Conservation (phyloP, 2,113 vertebrate species). For the Baryphthengus martii region DNA sequence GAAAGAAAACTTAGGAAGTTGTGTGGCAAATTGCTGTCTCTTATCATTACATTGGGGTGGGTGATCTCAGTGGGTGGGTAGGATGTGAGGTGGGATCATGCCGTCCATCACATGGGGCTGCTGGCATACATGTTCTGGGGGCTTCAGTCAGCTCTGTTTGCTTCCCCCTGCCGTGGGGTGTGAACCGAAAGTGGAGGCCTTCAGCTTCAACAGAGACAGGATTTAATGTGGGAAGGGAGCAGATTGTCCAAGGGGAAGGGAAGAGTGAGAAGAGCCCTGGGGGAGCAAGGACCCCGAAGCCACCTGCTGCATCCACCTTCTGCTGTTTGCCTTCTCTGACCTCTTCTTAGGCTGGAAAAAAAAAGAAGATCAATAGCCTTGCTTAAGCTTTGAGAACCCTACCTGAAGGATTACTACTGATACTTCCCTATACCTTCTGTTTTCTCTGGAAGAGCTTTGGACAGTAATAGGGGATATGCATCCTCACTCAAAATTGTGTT, state of each 20-base stretch:
- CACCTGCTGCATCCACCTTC: neutral
- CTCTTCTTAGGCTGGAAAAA: neutral
- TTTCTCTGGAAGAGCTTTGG: neutral
- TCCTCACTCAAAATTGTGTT: neutral
- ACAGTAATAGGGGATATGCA: neutral
- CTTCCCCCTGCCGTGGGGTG: neutral
- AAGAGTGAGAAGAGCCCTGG: neutral
- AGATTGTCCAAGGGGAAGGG: neutral
- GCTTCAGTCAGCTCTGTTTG: neutral
- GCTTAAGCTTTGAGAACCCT: neutral
- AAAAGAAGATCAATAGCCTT: neutral
- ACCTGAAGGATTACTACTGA: neutral
- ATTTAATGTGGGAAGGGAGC: rapidly evolving
- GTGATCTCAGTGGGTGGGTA: rapidly evolving
- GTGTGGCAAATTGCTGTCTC: neutral
- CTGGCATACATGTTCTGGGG: neutral
- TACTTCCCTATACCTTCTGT: neutral
- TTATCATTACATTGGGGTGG: neutral
- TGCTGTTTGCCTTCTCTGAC: neutral
- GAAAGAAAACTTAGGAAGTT: neutral
- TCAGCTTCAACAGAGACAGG: neutral
- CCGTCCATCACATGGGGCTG: neutral
- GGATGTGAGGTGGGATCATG: rapidly evolving
- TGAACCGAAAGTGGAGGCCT: neutral
- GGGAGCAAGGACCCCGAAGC: neutral